phyloP scores from a whole-genome alignment of 2,888 invertebrate genomes.

The Linnaemya tessellans region DNA sequence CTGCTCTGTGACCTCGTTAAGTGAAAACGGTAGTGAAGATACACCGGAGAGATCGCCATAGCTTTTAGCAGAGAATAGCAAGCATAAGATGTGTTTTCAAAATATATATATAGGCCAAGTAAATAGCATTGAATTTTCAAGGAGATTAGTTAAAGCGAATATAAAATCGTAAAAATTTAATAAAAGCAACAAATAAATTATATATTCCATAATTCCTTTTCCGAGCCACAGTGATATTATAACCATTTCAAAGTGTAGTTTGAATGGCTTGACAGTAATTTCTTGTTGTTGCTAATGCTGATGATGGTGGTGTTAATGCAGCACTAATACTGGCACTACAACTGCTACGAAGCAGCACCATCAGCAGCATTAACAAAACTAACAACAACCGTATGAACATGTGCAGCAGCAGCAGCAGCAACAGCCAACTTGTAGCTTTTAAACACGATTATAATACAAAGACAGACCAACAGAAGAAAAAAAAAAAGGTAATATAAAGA shows the following conservation, averaged over 20 bases:
- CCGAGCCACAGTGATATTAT: constrained; percentile 45
- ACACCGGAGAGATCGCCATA: no score
- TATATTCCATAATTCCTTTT: background rate
- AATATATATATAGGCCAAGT: no score
- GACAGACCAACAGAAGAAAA: background rate
- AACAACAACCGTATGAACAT: constrained; percentile 27
- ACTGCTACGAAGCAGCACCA: constrained; percentile 33
- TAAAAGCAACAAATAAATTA: no score
- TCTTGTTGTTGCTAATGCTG: constrained; percentile 65
- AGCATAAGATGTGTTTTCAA: no score
- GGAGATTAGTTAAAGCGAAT: no score
- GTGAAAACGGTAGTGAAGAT: no score
- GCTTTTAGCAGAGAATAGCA: no score
- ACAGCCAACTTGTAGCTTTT: constrained; percentile 61
- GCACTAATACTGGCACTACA: constrained; percentile 46
- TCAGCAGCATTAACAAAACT: constrained; percentile 52
- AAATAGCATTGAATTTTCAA: no score
- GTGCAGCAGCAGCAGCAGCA: constrained; percentile 53
- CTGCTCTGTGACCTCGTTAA: no score
- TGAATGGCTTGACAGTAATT: constrained; percentile 67
- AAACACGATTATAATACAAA: constrained; percentile 59
- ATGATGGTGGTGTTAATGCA: constrained; percentile 57
- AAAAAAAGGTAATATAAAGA: constrained; percentile 19
- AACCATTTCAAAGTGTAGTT: constrained; percentile 64
- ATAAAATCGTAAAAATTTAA: no score